A percentile compares a stretch with the other conserved stretches of the same genome.
These are phyloP conservation scores for Patella pellucida DNA, from an alignment of 2,888 invertebrate species.

Conservation along the genomic window DNA sequence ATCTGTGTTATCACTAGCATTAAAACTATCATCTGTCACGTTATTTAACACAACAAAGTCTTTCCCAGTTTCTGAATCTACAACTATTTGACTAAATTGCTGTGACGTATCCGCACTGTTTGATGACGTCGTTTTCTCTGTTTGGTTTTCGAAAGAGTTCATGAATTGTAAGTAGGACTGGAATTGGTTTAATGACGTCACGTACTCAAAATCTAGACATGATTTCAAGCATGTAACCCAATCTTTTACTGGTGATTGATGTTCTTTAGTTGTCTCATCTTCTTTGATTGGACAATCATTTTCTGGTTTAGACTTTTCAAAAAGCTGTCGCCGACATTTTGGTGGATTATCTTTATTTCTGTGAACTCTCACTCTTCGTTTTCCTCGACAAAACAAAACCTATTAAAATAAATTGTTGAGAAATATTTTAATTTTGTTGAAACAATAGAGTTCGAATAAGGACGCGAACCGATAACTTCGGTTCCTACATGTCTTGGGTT, in stretches of 20 bases:
- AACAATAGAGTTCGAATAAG: too few species aligned
- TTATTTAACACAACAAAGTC: too few species aligned
- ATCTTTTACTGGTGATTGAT: neutral
- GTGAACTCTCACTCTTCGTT: neutral
- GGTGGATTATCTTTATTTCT: neutral
- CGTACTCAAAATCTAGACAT: neutral
- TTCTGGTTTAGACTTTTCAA: neutral
- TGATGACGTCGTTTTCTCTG: neutral
- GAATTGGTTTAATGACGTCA: neutral
- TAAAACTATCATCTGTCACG: neutral
- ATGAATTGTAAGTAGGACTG: neutral
- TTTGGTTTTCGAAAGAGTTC: neutral
- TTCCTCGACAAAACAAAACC: neutral
- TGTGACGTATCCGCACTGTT: too few species aligned
- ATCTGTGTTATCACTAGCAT: neutral
- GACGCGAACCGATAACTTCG: too few species aligned
- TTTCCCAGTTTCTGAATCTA: neutral
- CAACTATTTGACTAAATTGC: neutral
- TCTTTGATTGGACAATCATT: too few species aligned
- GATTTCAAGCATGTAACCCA: neutral
- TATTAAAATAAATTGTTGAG: neutral
- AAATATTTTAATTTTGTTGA: too few species aligned
- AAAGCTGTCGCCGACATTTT: slow-evolving; percentile 5
- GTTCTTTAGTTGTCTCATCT: neutral
- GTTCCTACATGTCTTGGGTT: too few species aligned